Conservation (phyloP, 30 jellyfish, hydroid and myxozoan species). For the Pelagia noctiluca region DNA sequence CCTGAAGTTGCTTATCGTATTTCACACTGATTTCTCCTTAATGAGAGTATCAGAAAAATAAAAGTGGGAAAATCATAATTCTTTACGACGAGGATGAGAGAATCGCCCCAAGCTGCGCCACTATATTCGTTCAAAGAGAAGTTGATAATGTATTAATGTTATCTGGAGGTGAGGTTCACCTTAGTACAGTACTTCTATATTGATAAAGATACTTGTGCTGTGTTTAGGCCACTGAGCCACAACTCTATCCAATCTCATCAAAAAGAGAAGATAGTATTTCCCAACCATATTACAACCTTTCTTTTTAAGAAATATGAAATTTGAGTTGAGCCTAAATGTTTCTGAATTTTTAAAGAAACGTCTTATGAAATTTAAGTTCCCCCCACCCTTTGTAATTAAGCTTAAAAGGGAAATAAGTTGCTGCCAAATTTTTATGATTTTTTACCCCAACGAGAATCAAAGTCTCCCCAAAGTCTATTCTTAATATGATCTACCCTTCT, state of each 20-base stretch:
- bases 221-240: not conserved
- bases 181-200: not conserved
- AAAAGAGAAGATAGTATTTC: not conserved
- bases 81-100: slow-evolving; percentile 96
- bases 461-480: too few species aligned
- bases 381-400: too few species aligned
- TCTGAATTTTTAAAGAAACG: not conserved
- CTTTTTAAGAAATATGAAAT: not conserved
- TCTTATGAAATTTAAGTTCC: not conserved
- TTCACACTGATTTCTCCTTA: slow-evolving; percentile 10
- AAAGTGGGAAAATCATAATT: slow-evolving; percentile 88
- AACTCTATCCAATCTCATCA: not conserved
- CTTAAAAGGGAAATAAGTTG: too few species aligned
- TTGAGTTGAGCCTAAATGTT: slow-evolving; percentile 4
- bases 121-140: slow-evolving; percentile 93
- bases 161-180: slow-evolving; percentile 89
- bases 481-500: too few species aligned
- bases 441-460: too few species aligned
- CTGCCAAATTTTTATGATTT: too few species aligned
- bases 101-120: slow-evolving; percentile 87
- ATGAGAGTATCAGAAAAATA: slow-evolving; percentile 72
- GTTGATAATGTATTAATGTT: slow-evolving; percentile 94
- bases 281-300: not conserved
- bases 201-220: not conserved
- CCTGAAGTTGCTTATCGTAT: too few species aligned